Evolutionary conservation across 2,113 vertebrate species (phyloP), one percentile per base, ranked within the genome.

Genomic region (Misgurnus anguillicaudatus): DNA sequence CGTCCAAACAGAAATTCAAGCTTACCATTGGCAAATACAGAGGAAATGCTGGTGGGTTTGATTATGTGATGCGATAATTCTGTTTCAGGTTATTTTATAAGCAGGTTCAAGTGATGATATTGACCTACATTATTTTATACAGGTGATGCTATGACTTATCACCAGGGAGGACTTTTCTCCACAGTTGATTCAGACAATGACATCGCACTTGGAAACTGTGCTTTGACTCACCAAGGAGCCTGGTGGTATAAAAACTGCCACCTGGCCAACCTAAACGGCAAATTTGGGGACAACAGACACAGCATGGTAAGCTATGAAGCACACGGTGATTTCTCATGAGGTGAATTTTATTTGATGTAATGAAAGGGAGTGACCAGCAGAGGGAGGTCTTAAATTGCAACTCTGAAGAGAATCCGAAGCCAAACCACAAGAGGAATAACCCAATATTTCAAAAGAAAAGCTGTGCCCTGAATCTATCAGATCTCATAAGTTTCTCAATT

Each of bases 201-300:
- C 57, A 93, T 95, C 9, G 93, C 97, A 0, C 91, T 97, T 17
- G 93, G 94, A 73, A 97, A 93, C 90, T 96, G 95, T 66, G 95
- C 95, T 19, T 85, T 95, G 64, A 92, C 89, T 0, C 96, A 97
- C 75, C 92, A 92, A 0, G 93, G 96, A 0, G 92, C 92, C 0
- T 96, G 95, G 95, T 96, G 95, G 95, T 96, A 94, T 86, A 95
- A 94, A 86, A 96, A 95, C 90, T 97, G 96, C 87, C 95, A 97
- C 79, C 83, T 97, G 85, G 94, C 94, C 80, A 97, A 95, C 85
- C 93, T 95, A 74, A 97, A 91, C 0, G 92, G 95, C 41, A 93
- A 89, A 87, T 95, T 95, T 0, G 90, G 93, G 16, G 94, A 96
- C 87, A 92, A 24, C 83, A 92, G 90, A 51, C 95, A 97, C 83